Evolutionary conservation across 2,888 invertebrate species (phyloP).

Genomic region (Hoplodrina ambigua): DNA sequence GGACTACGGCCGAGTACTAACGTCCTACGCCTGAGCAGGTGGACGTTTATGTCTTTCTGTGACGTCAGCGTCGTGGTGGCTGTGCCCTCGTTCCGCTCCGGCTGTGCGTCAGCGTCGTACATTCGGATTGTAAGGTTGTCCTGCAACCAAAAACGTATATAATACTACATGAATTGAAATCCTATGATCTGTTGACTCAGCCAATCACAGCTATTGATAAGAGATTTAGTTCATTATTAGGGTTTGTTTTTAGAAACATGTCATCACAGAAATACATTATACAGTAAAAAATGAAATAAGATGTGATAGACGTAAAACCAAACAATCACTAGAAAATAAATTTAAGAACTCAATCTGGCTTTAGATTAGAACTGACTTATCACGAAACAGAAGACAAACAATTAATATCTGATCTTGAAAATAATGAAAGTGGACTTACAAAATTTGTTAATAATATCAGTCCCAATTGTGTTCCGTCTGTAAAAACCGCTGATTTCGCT

Average conservation of each 20-base stretch:
- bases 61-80: constrained; percentile 71
- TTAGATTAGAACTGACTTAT: background rate
- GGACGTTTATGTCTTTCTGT: constrained; percentile 80
- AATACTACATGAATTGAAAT: too few species aligned
- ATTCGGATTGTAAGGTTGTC: constrained; percentile 82
- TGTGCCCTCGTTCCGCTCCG: constrained; percentile 69
- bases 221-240: too few species aligned
- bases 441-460: constrained; percentile 85
- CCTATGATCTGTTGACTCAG: background rate
- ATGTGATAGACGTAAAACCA: too few species aligned
- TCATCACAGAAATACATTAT: too few species aligned
- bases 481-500: constrained; percentile 83
- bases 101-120: constrained; percentile 77
- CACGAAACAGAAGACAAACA: background rate
- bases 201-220: background rate
- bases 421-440: constrained; percentile 72
- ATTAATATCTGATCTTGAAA: background rate
- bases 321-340: background rate
- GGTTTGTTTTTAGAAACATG: too few species aligned
- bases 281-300: too few species aligned
- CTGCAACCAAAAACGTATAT: constrained; percentile 64
- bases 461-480: constrained; percentile 87
- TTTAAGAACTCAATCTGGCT: background rate
- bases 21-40: constrained; percentile 81
- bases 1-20: constrained; percentile 82